Base-by-base conservation (phyloP, 1,140 invertebrate genomes). In the Dendroctonus valens region DNA sequence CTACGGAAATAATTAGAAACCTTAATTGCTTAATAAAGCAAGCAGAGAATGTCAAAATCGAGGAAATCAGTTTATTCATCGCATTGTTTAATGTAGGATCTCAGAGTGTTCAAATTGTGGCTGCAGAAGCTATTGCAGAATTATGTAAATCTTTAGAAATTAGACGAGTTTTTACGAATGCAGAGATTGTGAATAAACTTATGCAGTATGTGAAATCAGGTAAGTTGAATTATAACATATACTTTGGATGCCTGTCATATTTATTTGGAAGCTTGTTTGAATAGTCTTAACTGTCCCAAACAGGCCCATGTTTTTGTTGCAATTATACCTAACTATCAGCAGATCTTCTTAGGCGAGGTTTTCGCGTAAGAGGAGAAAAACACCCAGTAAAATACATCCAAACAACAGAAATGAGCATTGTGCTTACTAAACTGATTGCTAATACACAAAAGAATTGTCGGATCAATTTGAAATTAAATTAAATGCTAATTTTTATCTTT, bases 121-220 rank as follows among this genome's bases (percentile, higher is more conserved):
- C 82, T 38, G 82, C 87, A 11, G 85, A 88, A 77, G 83, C 84
- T 11, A 85, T 91, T 59, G 88, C 89, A 0, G 89, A 91, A 77
- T 82, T 89, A 42, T 86, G 86, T 7, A 90, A 89, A 82, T 86
- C 81, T 70, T 85, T 87, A 69, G 78, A 78, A 37, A 89, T 89
- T 73, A 83, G 89, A 61, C 83, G 84, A 75, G 81, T 82, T 69
- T 89, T 87, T 67, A 86, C 88, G 55, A 80, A 82, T 59, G 78
- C 76, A 60, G 79, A 84, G 44, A 79, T 90, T 9, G 82, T 89
- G 7, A 77, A 81, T 48, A 79, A 79, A 41, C 80, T 91, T 48
- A 75, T 89, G 40, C 74, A 81, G 44, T 78, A 86, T 65, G 73
- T 87, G 15, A 73, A 80, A 14, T 64, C 67, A 26, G 49, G 69